A percentile compares a stretch with the other conserved stretches of the same genome.
phyloP scores from a whole-genome alignment of 2,113 vertebrate genomes.

The Chionis minor region DNA sequence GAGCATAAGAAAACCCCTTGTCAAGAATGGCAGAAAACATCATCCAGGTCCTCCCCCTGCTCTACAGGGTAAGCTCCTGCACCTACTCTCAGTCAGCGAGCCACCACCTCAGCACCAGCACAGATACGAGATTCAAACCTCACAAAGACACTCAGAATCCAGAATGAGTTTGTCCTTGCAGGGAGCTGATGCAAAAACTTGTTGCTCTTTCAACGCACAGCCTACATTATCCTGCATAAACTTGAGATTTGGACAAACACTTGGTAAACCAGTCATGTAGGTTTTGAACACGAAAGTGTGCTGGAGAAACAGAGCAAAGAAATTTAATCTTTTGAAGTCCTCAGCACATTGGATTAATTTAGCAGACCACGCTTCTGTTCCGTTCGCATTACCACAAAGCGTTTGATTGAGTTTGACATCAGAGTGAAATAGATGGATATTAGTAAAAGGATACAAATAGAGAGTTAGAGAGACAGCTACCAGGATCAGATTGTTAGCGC shows the following conservation, averaged over 20 bases:
- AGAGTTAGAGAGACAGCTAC: not conserved
- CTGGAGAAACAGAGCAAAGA: not conserved
- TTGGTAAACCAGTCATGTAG: not conserved
- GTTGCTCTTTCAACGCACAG: not conserved
- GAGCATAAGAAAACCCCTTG: not conserved
- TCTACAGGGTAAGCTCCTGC: not conserved
- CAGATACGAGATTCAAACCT: not conserved
- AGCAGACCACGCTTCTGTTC: not conserved
- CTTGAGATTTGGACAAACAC: not conserved
- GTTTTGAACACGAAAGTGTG: not conserved
- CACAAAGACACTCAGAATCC: not conserved
- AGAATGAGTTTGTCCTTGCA: not conserved
- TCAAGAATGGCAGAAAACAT: not conserved
- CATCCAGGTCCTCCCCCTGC: not conserved
- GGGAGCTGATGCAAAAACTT: not conserved
- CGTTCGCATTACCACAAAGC: not conserved
- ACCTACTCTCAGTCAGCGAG: not conserved
- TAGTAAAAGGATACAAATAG: not conserved
- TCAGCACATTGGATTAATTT: not conserved
- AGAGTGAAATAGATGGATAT: slow-evolving; percentile 5
- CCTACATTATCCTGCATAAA: not conserved
- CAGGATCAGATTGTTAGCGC: not conserved
- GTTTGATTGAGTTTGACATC: slow-evolving; percentile 19
- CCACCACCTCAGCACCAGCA: not conserved
- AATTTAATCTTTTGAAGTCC: slow-evolving; percentile 18